phyloP scores from a whole-genome alignment of 2,888 invertebrate species.

The Chymomyza procnemis region DNA sequence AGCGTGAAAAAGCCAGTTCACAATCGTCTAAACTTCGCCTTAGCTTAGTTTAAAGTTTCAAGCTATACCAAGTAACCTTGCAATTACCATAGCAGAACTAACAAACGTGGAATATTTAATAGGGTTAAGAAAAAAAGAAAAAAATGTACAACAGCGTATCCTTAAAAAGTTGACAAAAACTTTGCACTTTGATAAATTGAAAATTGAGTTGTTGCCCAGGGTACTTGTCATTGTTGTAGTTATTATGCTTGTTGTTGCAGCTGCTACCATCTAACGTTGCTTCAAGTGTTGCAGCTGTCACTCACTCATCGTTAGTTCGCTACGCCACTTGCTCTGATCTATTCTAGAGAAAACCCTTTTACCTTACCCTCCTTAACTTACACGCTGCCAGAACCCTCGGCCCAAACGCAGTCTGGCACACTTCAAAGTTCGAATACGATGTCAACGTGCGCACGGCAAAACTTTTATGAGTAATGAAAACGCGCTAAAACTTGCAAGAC shows the following conservation, averaged over 20 bases:
- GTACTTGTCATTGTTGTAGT: conserved; percentile 2
- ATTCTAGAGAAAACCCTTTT: not conserved
- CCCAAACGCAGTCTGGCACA: conserved; percentile 41
- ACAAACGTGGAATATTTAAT: not conserved
- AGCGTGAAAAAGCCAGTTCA: too few relatives aligned
- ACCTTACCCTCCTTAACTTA: conserved; percentile 24
- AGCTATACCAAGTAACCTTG: not conserved
- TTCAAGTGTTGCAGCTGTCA: conserved; percentile 20
- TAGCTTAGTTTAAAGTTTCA: not conserved
- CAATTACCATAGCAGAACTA: conserved; percentile 27
- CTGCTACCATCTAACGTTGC: not conserved
- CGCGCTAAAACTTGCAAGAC: conserved; percentile 7
- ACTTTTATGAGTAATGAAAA: conserved; percentile 48
- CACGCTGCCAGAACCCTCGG: conserved; percentile 25
- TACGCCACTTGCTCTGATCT: conserved; percentile 9
- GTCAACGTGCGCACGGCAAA: conserved; percentile 30
- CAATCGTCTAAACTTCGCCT: not conserved
- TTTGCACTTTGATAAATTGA: conserved; percentile 34
- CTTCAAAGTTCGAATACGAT: conserved; percentile 54
- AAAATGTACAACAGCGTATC: not conserved
- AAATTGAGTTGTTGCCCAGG: conserved; percentile 16
- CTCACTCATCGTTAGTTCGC: conserved; percentile 51
- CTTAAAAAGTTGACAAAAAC: conserved; percentile 8
- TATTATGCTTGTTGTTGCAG: not conserved
- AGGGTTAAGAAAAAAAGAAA: not conserved